phyloP scores from a whole-genome alignment of 2,888 invertebrate genomes.

The Leptothorax acervorum region DNA sequence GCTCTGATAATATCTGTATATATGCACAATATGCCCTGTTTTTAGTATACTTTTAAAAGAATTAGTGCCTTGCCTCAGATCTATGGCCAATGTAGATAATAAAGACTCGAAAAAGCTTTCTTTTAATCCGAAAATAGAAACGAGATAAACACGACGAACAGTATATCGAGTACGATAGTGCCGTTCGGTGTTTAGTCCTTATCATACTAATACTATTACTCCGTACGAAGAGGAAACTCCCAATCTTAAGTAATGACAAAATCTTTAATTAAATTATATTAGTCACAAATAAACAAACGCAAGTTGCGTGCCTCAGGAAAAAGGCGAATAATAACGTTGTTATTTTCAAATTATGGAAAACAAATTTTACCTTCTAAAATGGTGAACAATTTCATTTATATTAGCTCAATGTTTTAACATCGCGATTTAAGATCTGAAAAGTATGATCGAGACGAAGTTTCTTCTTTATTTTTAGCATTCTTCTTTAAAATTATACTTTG shows the following conservation, averaged over 20 bases:
- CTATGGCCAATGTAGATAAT: slow-evolving; percentile 17
- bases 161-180: background rate
- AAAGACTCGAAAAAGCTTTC: slow-evolving; percentile 9
- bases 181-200: background rate
- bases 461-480: background rate
- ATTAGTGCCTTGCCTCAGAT: slow-evolving; percentile 16
- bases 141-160: background rate
- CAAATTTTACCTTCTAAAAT: slow-evolving; percentile 36
- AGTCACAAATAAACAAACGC: slow-evolving; percentile 35
- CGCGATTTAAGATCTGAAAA: slow-evolving; percentile 13
- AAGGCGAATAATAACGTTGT: background rate
- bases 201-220: slow-evolving; percentile 2
- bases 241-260: background rate
- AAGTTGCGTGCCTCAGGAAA: slow-evolving; percentile 5
- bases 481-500: slow-evolving; percentile 4
- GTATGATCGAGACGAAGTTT: background rate
- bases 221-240: background rate
- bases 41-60: slow-evolving; percentile 13
- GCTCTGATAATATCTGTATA: background rate
- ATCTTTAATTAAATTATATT: slow-evolving; percentile 20
- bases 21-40: slow-evolving; percentile 3
- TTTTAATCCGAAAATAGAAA: slow-evolving; percentile 3
- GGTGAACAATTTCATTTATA: slow-evolving; percentile 30
- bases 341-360: slow-evolving; percentile 12
- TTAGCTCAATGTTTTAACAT: slow-evolving; percentile 18